These are phyloP conservation scores for Trichechus manatus DNA, from an alignment of 2,113 vertebrate genomes.

Conservation along the genomic window DNA sequence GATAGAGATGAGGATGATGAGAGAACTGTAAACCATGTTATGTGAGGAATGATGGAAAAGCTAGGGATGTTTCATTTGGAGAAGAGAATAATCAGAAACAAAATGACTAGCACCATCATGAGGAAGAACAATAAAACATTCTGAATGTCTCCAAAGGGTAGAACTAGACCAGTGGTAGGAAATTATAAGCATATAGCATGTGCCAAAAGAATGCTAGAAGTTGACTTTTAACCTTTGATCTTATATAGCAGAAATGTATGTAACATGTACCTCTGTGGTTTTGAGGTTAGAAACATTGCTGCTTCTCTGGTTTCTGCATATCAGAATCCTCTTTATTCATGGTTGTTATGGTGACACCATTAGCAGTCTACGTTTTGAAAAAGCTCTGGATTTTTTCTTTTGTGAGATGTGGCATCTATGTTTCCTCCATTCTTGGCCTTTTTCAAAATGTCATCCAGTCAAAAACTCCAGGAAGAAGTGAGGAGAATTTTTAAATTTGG, in stretches of 20 bases:
- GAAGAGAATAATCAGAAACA: not conserved
- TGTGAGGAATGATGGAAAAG: not conserved
- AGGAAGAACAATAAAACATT: conserved; percentile 18
- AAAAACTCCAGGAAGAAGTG: conserved; percentile 52
- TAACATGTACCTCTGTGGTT: not conserved
- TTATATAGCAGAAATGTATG: not conserved
- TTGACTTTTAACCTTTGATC: not conserved
- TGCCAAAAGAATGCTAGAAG: not conserved
- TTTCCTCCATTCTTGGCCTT: conserved; percentile 66
- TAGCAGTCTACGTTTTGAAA: conserved; percentile 91
- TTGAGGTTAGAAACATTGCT: conserved; percentile 56
- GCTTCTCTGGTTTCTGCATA: conserved; percentile 77
- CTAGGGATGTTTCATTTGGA: not conserved
- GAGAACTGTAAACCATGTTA: not conserved
- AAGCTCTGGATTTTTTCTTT: conserved; percentile 88
- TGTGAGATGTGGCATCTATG: conserved; percentile 77
- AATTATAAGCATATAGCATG: not conserved
- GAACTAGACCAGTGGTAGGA: not conserved
- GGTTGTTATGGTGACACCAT: conserved; percentile 88
- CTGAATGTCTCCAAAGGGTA: not conserved
- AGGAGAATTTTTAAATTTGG: conserved; percentile 55
- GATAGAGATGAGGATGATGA: not conserved
- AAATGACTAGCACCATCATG: not conserved
- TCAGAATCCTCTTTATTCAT: conserved; percentile 85
- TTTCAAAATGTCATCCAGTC: conserved; percentile 74